phyloP scores from a whole-genome alignment of 2,113 vertebrate genomes.

The Rhea americana region DNA sequence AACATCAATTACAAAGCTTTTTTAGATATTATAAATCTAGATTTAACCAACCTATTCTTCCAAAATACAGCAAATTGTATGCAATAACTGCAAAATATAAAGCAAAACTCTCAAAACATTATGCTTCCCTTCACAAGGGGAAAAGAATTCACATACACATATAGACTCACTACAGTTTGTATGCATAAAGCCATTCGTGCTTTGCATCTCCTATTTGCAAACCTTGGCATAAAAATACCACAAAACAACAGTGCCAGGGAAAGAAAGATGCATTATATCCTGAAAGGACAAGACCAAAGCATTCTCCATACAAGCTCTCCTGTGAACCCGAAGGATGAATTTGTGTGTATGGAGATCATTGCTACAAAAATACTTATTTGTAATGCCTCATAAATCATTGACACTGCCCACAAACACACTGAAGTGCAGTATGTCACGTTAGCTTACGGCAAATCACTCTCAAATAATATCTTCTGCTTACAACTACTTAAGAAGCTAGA shows the following conservation, averaged over 20 bases:
- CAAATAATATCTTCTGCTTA: neutral
- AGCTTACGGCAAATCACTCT: neutral
- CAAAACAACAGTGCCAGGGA: neutral
- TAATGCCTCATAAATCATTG: neutral
- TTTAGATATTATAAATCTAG: neutral
- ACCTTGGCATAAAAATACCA: neutral
- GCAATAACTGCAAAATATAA: neutral
- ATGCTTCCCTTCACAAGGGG: neutral
- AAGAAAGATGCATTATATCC: neutral
- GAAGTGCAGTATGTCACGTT: neutral
- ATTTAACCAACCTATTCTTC: neutral
- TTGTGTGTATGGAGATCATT: neutral
- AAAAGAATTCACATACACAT: fast-evolving
- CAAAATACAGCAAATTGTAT: neutral
- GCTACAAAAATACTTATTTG: neutral
- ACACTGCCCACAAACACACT: neutral
- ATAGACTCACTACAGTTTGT: neutral
- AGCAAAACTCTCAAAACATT: neutral
- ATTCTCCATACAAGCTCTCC: neutral
- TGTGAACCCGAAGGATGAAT: neutral
- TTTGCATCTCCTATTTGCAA: neutral
- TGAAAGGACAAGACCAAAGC: neutral
- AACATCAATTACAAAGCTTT: neutral
- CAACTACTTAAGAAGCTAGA: neutral
- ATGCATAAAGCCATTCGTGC: fast-evolving